A percentile compares a stretch with the other conserved stretches of the same genome.
phyloP scores from a whole-genome alignment of 2,888 invertebrate species.

The Timema podura region DNA sequence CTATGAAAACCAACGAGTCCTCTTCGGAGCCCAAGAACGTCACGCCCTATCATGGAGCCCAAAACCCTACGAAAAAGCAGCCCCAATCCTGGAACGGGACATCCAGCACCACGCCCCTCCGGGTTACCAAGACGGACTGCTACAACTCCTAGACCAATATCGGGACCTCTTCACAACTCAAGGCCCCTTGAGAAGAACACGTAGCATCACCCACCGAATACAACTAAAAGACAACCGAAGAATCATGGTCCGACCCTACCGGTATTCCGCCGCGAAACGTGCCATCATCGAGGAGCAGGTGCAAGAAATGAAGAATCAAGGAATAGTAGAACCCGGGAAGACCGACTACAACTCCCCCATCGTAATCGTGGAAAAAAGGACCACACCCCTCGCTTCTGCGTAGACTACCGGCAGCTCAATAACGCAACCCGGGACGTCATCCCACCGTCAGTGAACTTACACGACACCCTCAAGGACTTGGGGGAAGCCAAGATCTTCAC shows the following conservation, averaged over 20 bases:
- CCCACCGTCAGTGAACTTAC: constrained; percentile 22
- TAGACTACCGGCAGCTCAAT: constrained; percentile 26
- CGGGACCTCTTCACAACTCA: background rate
- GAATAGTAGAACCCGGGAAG: background rate
- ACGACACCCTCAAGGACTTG: constrained; percentile 24
- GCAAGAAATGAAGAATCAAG: background rate
- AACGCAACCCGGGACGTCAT: constrained; percentile 11
- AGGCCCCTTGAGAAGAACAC: background rate
- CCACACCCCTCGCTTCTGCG: constrained; percentile 30
- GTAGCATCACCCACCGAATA: background rate
- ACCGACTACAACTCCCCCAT: constrained; percentile 21
- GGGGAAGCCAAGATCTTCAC: constrained; percentile 23
- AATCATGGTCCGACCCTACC: background rate
- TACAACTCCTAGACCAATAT: background rate
- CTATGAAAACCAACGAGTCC: background rate
- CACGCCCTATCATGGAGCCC: background rate
- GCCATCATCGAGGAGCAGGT: background rate
- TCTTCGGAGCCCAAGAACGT: background rate
- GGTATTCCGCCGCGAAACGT: background rate
- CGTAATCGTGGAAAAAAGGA: constrained; percentile 24
- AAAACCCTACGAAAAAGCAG: background rate
- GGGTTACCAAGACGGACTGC: background rate
- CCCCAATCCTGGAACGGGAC: background rate
- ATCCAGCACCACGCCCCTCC: background rate
- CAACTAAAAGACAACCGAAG: background rate